A percentile compares a stretch with the other conserved stretches of the same genome.
Evolutionary conservation across 2,888 invertebrate genomes (phyloP).

Genomic region (Leucoptera coffeella): DNA sequence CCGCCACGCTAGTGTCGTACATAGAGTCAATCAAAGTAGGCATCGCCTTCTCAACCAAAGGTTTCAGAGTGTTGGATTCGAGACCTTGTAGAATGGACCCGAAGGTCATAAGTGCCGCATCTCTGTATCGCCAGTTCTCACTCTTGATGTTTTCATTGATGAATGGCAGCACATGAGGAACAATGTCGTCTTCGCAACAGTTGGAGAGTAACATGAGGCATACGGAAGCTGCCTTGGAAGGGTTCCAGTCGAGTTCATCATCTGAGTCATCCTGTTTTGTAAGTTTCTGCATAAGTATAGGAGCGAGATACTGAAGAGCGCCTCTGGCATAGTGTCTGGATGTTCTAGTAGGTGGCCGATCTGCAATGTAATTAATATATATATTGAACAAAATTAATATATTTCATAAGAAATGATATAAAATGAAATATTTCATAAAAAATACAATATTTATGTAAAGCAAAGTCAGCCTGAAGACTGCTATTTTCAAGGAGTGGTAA

Average conservation of each 20-base stretch:
- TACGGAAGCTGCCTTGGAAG: slow-evolving; percentile 97
- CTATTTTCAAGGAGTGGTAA: no score
- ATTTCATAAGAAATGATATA: no score
- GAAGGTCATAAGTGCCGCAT: slow-evolving; percentile 98
- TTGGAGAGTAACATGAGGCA: slow-evolving; percentile 96
- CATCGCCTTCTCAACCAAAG: slow-evolving; percentile 94
- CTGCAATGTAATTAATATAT: slow-evolving; percentile 18
- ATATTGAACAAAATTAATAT: no score
- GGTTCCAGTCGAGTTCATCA: slow-evolving; percentile 99
- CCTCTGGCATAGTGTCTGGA: slow-evolving; percentile 98
- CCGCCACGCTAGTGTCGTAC: slow-evolving; percentile 90
- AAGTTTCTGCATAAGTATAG: slow-evolving; percentile 87
- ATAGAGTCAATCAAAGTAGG: slow-evolving; percentile 90
- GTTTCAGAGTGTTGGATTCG: slow-evolving; percentile 79
- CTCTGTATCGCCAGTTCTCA: slow-evolving; percentile 86
- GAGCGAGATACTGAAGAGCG: slow-evolving; percentile 90
- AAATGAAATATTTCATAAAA: no score
- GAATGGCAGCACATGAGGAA: slow-evolving; percentile 93
- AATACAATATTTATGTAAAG: no score
- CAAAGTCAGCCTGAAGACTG: no score
- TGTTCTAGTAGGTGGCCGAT: slow-evolving; percentile 88
- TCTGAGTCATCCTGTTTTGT: slow-evolving; percentile 97
- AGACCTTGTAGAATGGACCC: slow-evolving; percentile 92
- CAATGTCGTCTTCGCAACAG: slow-evolving; percentile 95
- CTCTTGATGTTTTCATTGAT: slow-evolving; percentile 92